These are phyloP conservation scores for Scaptomyza parva DNA, from an alignment of 2,888 invertebrate species.

Conservation along the genomic window DNA sequence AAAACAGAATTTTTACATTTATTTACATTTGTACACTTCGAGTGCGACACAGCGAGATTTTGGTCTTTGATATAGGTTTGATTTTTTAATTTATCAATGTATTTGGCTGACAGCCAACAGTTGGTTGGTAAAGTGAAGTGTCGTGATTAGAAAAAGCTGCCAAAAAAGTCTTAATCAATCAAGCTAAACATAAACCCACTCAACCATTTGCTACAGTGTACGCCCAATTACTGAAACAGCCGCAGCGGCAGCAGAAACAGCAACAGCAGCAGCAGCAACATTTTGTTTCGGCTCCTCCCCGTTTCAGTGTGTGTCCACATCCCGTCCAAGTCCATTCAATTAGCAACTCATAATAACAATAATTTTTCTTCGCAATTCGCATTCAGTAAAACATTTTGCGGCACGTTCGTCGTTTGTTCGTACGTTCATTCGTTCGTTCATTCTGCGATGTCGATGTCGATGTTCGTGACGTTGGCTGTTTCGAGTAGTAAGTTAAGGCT, in stretches of 20 bases:
- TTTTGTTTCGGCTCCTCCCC: conserved; percentile 18
- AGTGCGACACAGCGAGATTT: conserved; percentile 45
- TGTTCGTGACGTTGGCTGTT: conserved; percentile 69
- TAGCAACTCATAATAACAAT: conserved; percentile 81
- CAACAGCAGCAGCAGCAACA: conserved; percentile 22
- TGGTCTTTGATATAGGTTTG: conserved; percentile 42
- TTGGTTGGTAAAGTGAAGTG: conserved; percentile 21
- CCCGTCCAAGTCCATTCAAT: conserved; percentile 73
- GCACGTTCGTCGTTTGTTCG: conserved; percentile 60
- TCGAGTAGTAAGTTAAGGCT: conserved; percentile 13
- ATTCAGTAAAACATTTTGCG: conserved; percentile 74
- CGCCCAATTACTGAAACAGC: conserved; percentile 10
- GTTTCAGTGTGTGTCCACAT: conserved; percentile 32
- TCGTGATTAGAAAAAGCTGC: conserved; percentile 22
- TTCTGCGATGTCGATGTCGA: conserved; percentile 54
- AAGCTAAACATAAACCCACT: conserved; percentile 1
- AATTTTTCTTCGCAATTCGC: conserved; percentile 76
- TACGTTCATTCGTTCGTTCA: conserved; percentile 26
- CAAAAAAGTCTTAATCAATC: conserved; percentile 32
- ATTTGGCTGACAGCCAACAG: conserved; percentile 23
- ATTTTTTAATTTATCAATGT: conserved; percentile 16
- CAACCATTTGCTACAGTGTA: conserved; percentile 45
- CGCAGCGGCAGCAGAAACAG: no score
- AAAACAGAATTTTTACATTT: conserved; percentile 53
- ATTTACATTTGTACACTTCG: conserved; percentile 64